Percentiles rank a stretch among this genome's conserved stretches.
Conservation (phyloP, 2,888 invertebrate species). For the Podabrus alpinus region DNA sequence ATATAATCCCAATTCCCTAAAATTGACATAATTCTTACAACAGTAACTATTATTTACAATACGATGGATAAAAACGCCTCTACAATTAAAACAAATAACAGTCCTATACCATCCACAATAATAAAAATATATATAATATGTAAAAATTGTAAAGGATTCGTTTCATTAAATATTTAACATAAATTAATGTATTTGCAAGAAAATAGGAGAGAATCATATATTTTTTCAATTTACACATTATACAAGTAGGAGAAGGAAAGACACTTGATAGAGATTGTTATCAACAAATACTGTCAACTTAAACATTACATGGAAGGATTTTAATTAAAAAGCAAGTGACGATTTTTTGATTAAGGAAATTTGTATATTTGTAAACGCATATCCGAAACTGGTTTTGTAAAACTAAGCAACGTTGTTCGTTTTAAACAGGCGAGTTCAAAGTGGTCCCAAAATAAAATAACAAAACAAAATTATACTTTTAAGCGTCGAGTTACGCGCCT, state of each 20-base stretch:
- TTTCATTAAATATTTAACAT: neutral
- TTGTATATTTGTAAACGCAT: neutral
- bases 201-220: conserved; percentile 35
- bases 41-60: conserved; percentile 51
- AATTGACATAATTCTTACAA: conserved; percentile 73
- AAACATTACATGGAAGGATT: conserved; percentile 33
- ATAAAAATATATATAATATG: conserved; percentile 44
- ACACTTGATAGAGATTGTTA: conserved; percentile 24
- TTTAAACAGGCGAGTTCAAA: neutral
- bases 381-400: neutral
- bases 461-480: neutral
- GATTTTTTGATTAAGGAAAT: neutral
- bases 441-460: conserved; percentile 7
- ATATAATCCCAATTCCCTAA: conserved; percentile 67
- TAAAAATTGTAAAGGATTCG: conserved; percentile 14
- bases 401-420: neutral
- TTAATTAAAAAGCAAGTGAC: neutral
- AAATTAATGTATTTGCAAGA: conserved; percentile 8
- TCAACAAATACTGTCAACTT: conserved; percentile 32
- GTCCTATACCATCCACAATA: conserved; percentile 51
- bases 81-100: conserved; percentile 48
- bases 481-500: neutral
- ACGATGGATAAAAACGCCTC: conserved; percentile 34
- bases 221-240: conserved; percentile 33
- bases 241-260: conserved; percentile 15